Evolutionary conservation across 1,140 invertebrate species (phyloP).

Genomic region (Lordiphosa stackelbergi): DNA sequence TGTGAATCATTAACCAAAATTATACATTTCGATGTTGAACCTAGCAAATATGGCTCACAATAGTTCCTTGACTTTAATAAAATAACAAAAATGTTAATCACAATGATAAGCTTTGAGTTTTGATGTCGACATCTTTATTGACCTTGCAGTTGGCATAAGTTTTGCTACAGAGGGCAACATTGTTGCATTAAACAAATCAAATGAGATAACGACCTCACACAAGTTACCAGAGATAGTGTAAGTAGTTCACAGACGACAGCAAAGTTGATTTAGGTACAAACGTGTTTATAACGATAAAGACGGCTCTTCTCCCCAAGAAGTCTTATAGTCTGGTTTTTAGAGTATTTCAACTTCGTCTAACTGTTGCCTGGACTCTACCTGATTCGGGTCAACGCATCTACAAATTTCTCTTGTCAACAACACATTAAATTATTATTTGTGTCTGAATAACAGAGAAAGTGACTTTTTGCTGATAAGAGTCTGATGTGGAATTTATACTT

Average conservation of each 20-base stretch:
- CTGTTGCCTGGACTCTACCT: too few species aligned
- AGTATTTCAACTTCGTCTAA: too few species aligned
- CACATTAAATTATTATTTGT: conserved; percentile 7
- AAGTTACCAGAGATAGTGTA: conserved; percentile 75
- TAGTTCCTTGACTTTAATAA: conserved; percentile 53
- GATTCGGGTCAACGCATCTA: conserved; percentile 27
- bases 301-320: too few species aligned
- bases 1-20: too few species aligned
- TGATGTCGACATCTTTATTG: neutral
- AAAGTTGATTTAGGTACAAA: neutral
- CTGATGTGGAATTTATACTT: too few species aligned
- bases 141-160: conserved; percentile 64
- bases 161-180: conserved; percentile 65
- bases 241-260: conserved; percentile 22
- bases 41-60: too few species aligned
- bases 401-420: conserved; percentile 22
- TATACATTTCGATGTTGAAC: too few species aligned
- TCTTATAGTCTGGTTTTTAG: too few species aligned
- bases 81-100: conserved; percentile 61
- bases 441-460: conserved; percentile 3
- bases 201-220: conserved; percentile 72
- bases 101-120: neutral
- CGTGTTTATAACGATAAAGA: too few species aligned
- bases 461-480: too few species aligned
- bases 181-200: conserved; percentile 60